phyloP scores from a whole-genome alignment of 2,797 vertebrate species.

The Onychomys arenicola region DNA sequence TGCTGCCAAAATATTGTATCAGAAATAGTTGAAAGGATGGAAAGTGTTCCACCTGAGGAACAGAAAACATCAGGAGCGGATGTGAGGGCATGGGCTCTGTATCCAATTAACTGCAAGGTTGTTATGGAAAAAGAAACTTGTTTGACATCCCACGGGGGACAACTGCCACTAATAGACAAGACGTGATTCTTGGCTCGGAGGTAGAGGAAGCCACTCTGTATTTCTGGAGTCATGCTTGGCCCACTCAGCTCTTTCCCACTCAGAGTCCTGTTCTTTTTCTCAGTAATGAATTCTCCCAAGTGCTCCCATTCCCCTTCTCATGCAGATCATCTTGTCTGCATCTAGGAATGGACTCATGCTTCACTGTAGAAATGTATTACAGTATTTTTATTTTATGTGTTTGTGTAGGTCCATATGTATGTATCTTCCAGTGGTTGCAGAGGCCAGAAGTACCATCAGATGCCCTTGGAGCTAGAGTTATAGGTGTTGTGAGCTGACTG shows the following conservation, averaged over 20 bases:
- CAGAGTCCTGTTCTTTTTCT: neutral
- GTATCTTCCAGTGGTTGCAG: neutral
- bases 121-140: neutral
- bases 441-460: neutral
- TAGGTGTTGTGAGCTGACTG: neutral
- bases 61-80: conserved; percentile 27
- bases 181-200: conserved; percentile 1
- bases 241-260: neutral
- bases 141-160: conserved; percentile 22
- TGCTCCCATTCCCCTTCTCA: neutral
- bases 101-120: conserved; percentile 28
- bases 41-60: conserved; percentile 41
- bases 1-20: conserved; percentile 59
- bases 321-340: neutral
- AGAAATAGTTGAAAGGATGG: conserved; percentile 63
- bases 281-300: neutral
- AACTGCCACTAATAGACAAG: neutral
- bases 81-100: neutral
- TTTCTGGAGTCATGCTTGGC: neutral
- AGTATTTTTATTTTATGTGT: neutral
- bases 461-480: neutral
- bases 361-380: neutral
- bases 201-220: neutral
- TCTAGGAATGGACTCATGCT: neutral
- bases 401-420: neutral